These are phyloP conservation scores for Melanotaenia duboulayi DNA, from an alignment of 2,113 vertebrate genomes.

Conservation along the genomic window DNA sequence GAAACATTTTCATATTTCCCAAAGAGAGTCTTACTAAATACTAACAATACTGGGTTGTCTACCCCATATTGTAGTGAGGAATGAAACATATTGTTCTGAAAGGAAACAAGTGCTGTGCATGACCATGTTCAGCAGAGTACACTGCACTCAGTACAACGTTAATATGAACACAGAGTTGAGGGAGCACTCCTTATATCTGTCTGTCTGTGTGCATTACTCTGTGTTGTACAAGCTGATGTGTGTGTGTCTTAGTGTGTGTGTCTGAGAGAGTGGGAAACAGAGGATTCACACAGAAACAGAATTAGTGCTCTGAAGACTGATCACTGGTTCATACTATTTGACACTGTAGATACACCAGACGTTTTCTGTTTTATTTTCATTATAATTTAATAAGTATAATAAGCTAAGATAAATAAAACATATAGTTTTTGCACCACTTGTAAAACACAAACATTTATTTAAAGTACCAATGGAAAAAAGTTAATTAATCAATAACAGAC, in stretches of 20 bases:
- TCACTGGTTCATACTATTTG: neutral
- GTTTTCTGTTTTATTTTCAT: no score
- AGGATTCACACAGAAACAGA: neutral
- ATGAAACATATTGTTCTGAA: neutral
- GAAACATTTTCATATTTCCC: neutral
- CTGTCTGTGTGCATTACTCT: neutral
- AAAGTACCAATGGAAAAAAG: no score
- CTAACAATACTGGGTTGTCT: no score
- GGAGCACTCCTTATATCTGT: neutral
- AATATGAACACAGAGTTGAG: neutral
- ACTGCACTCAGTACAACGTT: neutral
- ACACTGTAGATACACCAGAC: neutral
- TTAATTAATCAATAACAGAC: no score
- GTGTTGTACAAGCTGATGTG: neutral
- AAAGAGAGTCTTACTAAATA: neutral
- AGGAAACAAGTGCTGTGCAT: neutral
- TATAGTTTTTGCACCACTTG: no score
- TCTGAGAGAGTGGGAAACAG: neutral
- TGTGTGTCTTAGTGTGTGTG: neutral
- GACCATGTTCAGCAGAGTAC: neutral
- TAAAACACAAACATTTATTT: no score
- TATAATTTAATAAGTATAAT: no score
- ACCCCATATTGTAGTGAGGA: no score
- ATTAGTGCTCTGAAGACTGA: neutral
- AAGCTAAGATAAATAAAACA: no score